Percentiles rank a stretch among this genome's conserved stretches.
phyloP scores from a whole-genome alignment of 2,797 vertebrate genomes.

The Apogon talboti region DNA sequence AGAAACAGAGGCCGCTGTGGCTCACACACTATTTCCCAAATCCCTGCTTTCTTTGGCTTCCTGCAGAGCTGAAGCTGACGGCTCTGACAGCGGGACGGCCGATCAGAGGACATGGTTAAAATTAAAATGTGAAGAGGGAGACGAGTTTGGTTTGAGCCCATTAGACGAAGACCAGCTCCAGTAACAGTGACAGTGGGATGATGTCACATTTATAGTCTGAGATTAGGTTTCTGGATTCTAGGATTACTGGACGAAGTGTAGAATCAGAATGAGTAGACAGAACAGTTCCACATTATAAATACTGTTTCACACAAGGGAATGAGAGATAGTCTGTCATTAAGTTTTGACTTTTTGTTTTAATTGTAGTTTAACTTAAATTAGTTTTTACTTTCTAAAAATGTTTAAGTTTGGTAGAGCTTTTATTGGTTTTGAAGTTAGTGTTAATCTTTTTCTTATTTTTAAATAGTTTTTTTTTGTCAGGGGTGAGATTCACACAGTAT shows the following conservation, averaged over 20 bases:
- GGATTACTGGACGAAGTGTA: slow-evolving; percentile 37
- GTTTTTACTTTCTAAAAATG: no score
- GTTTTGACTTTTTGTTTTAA: no score
- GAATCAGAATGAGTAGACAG: slow-evolving; percentile 29
- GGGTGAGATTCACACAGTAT: no score
- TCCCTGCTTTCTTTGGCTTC: slow-evolving; percentile 41
- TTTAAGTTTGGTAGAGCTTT: no score
- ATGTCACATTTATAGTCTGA: slow-evolving; percentile 56
- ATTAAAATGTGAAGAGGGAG: slow-evolving; percentile 48
- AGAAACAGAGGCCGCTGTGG: slow-evolving; percentile 51
- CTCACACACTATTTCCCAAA: slow-evolving; percentile 34
- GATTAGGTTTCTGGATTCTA: slow-evolving; percentile 55
- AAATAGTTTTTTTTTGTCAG: no score
- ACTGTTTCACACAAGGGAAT: no score
- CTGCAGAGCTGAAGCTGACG: slow-evolving; percentile 50
- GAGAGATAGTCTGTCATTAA: no score
- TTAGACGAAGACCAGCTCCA: slow-evolving; percentile 46
- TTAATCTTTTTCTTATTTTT: no score
- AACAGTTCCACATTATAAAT: background rate
- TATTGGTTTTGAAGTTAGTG: no score
- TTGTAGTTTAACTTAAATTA: no score
- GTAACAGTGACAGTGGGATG: slow-evolving; percentile 45
- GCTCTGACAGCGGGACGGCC: slow-evolving; percentile 59
- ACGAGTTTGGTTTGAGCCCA: slow-evolving; percentile 51
- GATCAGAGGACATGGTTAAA: slow-evolving; percentile 48